A percentile compares a stretch with the other conserved stretches of the same genome.
These are phyloP conservation scores for Mycetomoellerius zeteki DNA, from an alignment of 1,140 invertebrate species.

Conservation along the genomic window DNA sequence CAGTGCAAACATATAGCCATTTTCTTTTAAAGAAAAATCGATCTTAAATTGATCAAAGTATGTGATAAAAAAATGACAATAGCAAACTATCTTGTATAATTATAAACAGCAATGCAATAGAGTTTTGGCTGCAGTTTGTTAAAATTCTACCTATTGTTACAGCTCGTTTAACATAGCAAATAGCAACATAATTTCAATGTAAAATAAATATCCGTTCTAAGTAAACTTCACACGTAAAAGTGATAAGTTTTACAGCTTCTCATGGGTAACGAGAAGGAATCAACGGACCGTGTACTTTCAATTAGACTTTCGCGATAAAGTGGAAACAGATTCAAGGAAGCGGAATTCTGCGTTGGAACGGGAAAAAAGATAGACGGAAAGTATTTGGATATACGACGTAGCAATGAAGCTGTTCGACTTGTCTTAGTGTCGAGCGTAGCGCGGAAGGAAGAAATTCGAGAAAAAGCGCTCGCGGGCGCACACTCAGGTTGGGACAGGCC, in stretches of 20 bases:
- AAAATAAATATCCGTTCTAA: constrained; percentile 16
- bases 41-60: not conserved
- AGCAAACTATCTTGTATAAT: not conserved
- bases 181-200: not conserved
- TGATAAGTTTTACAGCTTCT: constrained; percentile 19
- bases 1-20: no score
- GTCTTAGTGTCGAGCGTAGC: not conserved
- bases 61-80: not conserved
- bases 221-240: constrained; percentile 48
- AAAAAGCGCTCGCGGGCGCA: constrained; percentile 45
- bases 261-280: not conserved
- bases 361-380: constrained; percentile 16
- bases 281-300: constrained; percentile 21
- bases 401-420: constrained; percentile 63
- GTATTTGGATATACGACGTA: constrained; percentile 32
- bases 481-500: constrained; percentile 13
- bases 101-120: not conserved
- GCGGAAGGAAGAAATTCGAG: constrained; percentile 65
- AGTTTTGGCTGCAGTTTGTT: no score
- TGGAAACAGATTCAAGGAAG: not conserved
- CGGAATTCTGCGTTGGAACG: not conserved
- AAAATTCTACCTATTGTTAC: not conserved
- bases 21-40: not conserved
- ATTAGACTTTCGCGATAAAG: constrained; percentile 57
- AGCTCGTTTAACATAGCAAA: not conserved